Evolutionary conservation across 2,888 invertebrate genomes (phyloP).

Genomic region (Drosophila vallismaia): DNA sequence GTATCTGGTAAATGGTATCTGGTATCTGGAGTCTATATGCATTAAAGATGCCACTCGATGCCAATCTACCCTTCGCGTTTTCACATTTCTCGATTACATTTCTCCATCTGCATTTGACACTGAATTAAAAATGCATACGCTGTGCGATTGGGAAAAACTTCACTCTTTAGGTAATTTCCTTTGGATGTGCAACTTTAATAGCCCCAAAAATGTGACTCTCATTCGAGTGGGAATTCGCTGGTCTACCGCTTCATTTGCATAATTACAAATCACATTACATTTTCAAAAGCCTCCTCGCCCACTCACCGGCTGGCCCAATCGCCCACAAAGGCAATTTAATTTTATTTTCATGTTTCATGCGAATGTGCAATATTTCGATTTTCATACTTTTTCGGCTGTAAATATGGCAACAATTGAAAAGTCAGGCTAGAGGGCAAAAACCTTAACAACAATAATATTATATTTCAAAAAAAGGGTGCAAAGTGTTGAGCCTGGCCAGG

Average conservation of each 20-base stretch:
- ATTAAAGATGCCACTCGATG: constrained; percentile 19
- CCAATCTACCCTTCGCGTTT: neutral
- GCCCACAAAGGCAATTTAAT: constrained; percentile 41
- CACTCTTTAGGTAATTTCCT: constrained; percentile 7
- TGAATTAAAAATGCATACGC: constrained; percentile 66
- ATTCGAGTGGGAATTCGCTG: constrained; percentile 6
- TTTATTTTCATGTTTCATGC: constrained; percentile 22
- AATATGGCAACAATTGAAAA: constrained; percentile 69
- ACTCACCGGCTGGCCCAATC: neutral
- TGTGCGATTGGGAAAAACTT: constrained; percentile 53
- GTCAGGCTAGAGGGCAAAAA: constrained; percentile 43
- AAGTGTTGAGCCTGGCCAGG: neutral
- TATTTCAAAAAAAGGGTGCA: constrained; percentile 14
- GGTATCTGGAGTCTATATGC: constrained; percentile 3
- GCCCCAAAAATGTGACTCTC: constrained; percentile 12
- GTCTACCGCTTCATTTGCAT: constrained; percentile 60
- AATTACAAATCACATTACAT: constrained; percentile 73
- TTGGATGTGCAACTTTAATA: constrained; percentile 37
- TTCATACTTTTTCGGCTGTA: constrained; percentile 47
- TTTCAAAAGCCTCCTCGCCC: constrained; percentile 31
- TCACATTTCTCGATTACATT: constrained; percentile 4
- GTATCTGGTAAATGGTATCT: neutral
- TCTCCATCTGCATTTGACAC: constrained; percentile 33
- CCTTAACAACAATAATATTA: constrained; percentile 40
- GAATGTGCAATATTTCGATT: neutral